Evolutionary conservation across 2,888 invertebrate species (phyloP).

Genomic region (Drosophila tanythrix): DNA sequence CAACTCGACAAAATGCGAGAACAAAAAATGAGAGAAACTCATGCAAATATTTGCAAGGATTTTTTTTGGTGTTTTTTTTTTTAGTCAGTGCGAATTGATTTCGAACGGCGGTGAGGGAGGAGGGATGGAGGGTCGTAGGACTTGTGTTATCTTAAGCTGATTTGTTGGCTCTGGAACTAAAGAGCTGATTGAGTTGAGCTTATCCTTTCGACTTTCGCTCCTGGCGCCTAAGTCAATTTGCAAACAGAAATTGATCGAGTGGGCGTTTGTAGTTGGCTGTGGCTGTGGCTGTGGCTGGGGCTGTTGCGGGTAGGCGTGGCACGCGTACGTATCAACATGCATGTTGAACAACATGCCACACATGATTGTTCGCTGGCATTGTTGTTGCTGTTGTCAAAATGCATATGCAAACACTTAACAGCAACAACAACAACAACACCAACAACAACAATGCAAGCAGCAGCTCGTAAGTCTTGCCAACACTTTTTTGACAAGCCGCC

Average conservation of each 20-base stretch:
- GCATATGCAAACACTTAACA: conserved; percentile 74
- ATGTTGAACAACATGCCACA: conserved; percentile 70
- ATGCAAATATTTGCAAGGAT: conserved; percentile 56
- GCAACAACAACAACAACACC: conserved; percentile 54
- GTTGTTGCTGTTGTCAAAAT: conserved; percentile 46
- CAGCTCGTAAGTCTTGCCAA: conserved; percentile 66
- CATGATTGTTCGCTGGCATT: conserved; percentile 40
- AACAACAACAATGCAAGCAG: conserved; percentile 37
- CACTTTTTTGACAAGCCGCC: conserved; percentile 69
- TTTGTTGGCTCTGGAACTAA: conserved; percentile 61
- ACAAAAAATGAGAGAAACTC: conserved; percentile 13
- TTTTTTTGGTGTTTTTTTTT: conserved; percentile 15
- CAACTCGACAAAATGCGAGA: conserved; percentile 22
- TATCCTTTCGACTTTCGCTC: conserved; percentile 36
- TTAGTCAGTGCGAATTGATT: not conserved
- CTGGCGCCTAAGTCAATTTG: conserved; percentile 45
- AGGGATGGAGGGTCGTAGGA: not conserved
- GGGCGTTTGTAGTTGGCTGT: conserved; percentile 5
- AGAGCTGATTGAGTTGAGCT: conserved; percentile 57
- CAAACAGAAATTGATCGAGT: conserved; percentile 27
- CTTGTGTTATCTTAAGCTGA: conserved; percentile 78
- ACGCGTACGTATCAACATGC: conserved; percentile 34
- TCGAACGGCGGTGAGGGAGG: not conserved
- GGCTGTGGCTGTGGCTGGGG: not conserved
- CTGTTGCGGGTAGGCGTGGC: conserved; percentile 11